Conservation (phyloP, 2,888 invertebrate species). For the Blomia tropicalis region DNA sequence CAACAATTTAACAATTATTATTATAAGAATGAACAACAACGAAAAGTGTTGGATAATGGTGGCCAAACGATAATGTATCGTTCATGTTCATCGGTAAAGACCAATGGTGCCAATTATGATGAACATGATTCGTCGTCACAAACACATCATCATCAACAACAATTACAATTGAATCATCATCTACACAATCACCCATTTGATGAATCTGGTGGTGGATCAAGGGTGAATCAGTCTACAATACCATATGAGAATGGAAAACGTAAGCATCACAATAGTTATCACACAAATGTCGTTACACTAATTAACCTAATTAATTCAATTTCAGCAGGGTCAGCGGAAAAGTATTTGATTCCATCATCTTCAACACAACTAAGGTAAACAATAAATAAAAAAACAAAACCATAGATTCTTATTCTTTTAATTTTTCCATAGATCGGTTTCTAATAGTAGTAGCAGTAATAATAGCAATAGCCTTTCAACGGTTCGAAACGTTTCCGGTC, state of each 20-base stretch:
- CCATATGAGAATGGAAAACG: neutral
- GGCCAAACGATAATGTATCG: neutral
- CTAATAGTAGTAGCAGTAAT: conserved; percentile 10
- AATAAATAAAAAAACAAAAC: neutral
- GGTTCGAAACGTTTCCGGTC: conserved; percentile 6
- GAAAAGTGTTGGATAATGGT: neutral
- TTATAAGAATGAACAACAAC: neutral
- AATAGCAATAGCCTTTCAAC: conserved; percentile 2
- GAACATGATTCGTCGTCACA: neutral
- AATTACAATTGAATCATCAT: neutral
- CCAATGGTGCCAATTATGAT: neutral
- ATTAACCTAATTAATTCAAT: no score
- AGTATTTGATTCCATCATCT: no score
- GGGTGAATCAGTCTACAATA: neutral
- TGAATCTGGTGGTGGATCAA: neutral
- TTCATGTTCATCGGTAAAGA: neutral
- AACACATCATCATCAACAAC: neutral
- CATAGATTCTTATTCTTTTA: neutral
- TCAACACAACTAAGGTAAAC: neutral
- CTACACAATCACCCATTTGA: neutral
- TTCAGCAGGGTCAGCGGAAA: no score
- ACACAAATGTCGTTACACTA: no score
- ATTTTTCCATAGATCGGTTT: neutral
- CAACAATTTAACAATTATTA: neutral
- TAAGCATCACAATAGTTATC: no score